A percentile compares a stretch with the other conserved stretches of the same genome.
phyloP scores from a whole-genome alignment of 2,797 vertebrate species.

The Rhadinocentrus ornatus region DNA sequence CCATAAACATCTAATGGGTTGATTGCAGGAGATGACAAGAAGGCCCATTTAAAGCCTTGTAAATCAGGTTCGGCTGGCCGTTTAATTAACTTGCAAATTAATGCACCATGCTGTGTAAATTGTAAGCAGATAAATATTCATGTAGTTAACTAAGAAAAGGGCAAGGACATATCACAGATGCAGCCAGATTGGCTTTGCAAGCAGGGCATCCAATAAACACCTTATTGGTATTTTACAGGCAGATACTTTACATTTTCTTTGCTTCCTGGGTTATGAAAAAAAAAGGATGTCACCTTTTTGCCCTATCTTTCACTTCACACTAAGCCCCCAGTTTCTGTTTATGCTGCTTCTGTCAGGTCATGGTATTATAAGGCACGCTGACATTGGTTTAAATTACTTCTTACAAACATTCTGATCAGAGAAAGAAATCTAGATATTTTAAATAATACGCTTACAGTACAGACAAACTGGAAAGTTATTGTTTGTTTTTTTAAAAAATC shows the following conservation, averaged over 20 bases:
- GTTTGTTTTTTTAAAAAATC: constrained; percentile 12
- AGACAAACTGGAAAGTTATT: not conserved
- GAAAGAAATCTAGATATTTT: not conserved
- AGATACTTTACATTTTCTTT: constrained; percentile 76
- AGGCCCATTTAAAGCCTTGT: constrained; percentile 67
- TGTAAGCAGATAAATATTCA: constrained; percentile 76
- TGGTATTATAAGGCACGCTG: constrained; percentile 26
- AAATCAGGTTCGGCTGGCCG: constrained; percentile 71
- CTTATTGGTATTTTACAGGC: constrained; percentile 75
- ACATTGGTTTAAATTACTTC: constrained; percentile 20
- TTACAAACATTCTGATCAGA: constrained; percentile 12
- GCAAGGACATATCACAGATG: constrained; percentile 65
- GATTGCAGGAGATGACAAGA: constrained; percentile 41
- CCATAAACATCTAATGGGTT: constrained; percentile 60
- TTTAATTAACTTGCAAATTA: constrained; percentile 83
- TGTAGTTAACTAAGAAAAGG: constrained; percentile 70
- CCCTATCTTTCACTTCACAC: constrained; percentile 36
- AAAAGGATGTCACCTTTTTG: constrained; percentile 37
- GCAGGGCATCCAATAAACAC: constrained; percentile 45
- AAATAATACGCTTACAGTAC: not conserved
- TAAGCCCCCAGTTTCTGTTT: constrained; percentile 39
- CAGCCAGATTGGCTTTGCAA: constrained; percentile 52
- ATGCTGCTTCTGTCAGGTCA: constrained; percentile 37
- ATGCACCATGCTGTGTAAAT: constrained; percentile 74
- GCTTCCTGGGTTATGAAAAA: constrained; percentile 62